Evolutionary conservation across 2,888 invertebrate species (phyloP).

Genomic region (Apotomis capreana): DNA sequence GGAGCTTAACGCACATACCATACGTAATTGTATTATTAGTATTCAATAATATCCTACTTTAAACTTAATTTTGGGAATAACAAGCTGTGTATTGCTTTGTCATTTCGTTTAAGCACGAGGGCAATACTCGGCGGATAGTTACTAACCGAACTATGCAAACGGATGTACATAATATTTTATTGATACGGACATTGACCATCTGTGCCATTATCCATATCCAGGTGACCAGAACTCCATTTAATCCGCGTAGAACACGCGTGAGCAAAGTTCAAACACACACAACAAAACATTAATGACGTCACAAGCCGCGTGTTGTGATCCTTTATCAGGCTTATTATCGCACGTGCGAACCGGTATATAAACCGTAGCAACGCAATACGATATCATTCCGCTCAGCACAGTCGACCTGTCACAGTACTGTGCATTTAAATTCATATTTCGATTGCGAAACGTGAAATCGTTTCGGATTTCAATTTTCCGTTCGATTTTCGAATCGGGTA

Average conservation of each 20-base stretch:
- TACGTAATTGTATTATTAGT: no score
- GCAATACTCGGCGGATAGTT: background rate
- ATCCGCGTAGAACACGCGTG: slow-evolving; percentile 58
- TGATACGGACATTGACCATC: background rate
- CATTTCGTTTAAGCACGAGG: no score
- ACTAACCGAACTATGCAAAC: background rate
- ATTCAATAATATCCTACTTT: no score
- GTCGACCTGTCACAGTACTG: slow-evolving; percentile 14
- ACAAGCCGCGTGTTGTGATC: slow-evolving; percentile 53
- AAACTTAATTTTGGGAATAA: no score
- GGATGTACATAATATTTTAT: background rate
- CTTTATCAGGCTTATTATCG: slow-evolving; percentile 59
- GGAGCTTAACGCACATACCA: no score
- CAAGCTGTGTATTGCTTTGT: no score
- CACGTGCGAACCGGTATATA: slow-evolving; percentile 65
- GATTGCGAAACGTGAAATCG: slow-evolving; percentile 26
- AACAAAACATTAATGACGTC: slow-evolving; percentile 50
- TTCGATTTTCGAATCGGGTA: slow-evolving; percentile 29
- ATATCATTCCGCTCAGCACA: slow-evolving; percentile 32
- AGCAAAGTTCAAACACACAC: slow-evolving; percentile 63
- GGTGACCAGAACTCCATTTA: slow-evolving; percentile 28
- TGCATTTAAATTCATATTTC: slow-evolving; percentile 27
- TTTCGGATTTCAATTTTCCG: slow-evolving; percentile 35
- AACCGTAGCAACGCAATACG: slow-evolving; percentile 40
- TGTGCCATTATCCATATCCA: background rate